Base-by-base conservation (phyloP, 2,113 vertebrate genomes). In the Vimba vimba region DNA sequence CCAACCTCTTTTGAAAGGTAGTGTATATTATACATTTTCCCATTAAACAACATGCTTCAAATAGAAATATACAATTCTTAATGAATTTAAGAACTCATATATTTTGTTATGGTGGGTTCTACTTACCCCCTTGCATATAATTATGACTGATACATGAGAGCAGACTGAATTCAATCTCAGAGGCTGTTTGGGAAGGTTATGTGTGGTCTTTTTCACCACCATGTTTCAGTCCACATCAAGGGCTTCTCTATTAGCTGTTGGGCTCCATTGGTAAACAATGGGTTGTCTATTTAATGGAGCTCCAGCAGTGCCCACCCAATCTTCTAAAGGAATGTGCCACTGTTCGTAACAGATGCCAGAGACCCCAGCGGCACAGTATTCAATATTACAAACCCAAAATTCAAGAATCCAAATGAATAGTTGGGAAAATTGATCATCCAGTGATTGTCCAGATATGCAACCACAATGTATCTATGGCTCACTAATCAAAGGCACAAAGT, bases 191-290 rank as follows among this genome's bases (percentile, higher is more conserved):
- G 30, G 45, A 85, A 25, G 71, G 71, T 74, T 86, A 43, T 87
- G 80, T 81, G 76, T 57, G 71, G 55, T 47, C 78, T 66, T 21
- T 66, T 55, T 43, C 17, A 80, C 75, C 39, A 50, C 59, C 33
- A 11, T 83, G 75, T 68, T 66, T 85, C 33, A 68, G 9, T 80
- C 75, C 66, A 74, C 83, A 30, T 73, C 64, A 73, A 71, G 55
- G 69, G 50, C 52, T 71, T 45, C 64, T 84, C 88, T 79, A 66
- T 77, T 43, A 82, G 81, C 79, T 84, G 12, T 88, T 69, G 78
- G 88, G 74, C 87, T 91, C 84, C 88, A 90, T 89, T 89, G 79
- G 82, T 92, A 90, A 91, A 90, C 92, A 93, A 92, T 91, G 88
- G 80, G 85, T 90, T 45, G 87, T 85, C 80, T 88, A 85, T 69